Base-by-base conservation (phyloP, 1,140 invertebrate species). In the Oryctes rhinoceros region DNA sequence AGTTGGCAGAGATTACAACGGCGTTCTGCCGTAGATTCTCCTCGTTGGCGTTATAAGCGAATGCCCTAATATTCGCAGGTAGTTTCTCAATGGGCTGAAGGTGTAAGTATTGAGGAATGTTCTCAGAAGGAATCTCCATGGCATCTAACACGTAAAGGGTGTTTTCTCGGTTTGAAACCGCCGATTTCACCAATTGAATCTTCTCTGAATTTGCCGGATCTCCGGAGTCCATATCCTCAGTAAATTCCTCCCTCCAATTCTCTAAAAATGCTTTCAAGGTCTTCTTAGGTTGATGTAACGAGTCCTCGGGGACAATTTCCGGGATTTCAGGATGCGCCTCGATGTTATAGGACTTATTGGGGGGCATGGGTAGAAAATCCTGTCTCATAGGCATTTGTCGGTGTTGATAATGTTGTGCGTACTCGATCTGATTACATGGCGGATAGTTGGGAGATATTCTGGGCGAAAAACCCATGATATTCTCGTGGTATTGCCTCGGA, bases 341-440 rank as follows among this genome's bases (percentile, higher is more conserved):
- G 10, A 78, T 84, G 30, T 59, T 59, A 18, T 80, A 84, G 0
- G 84, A 82, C 77, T 85, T 83, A 13, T 62, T 79, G 0, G 62
- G 15, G 3, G 53, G 37, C 20, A 81, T 75, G 9, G 81, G 53
- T 49, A 59, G 24, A 24, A 59, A 78, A 53, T 78, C 75, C 4
- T 76, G 75, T 37, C 35, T 80, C 35, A 44, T 15, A 2, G 65
- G 35, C 10, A 81, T n/a, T 37, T 81, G 76, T 59, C 85, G 79
- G 47, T 87, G 86, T 71, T 87, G 86, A 75, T 87, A 87, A 79
- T 87, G 86, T 77, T 87, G 86, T 4, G 86, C 82, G 78, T 87
- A 87, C 59, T 87, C 86, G 0, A 83, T 80, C 30, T 84, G 81
- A 30, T 65, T 78, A 71, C 84, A 85, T 15, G 84, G 83, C 9